phyloP scores from a whole-genome alignment of 2,797 vertebrate species.

The Chloroceryle amazona region DNA sequence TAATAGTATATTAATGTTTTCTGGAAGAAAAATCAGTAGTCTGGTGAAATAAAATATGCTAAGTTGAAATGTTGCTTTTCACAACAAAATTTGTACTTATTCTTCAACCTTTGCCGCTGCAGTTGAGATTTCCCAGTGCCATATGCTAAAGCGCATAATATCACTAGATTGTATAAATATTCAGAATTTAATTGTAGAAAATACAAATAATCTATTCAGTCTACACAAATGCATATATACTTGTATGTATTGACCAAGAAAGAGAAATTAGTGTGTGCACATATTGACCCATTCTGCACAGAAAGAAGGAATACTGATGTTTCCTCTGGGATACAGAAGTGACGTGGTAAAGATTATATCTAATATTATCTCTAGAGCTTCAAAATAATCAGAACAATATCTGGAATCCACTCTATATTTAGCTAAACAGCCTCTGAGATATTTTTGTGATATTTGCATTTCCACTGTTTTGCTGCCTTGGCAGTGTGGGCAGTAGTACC shows the following conservation, averaged over 20 bases:
- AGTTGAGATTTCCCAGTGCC: not conserved
- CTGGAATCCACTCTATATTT: not conserved
- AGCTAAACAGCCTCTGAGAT: not conserved
- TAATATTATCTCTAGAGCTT: not conserved
- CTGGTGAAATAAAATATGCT: not conserved
- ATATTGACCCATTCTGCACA: not conserved
- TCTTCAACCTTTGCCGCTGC: not conserved
- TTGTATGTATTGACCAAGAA: not conserved
- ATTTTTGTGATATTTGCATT: not conserved
- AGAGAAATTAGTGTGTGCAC: not conserved
- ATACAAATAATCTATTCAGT: not conserved
- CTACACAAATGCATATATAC: not conserved
- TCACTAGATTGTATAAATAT: not conserved
- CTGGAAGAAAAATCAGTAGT: not conserved
- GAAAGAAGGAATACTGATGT: not conserved
- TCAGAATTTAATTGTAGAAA: not conserved
- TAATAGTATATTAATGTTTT: not conserved
- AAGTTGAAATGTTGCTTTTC: not conserved
- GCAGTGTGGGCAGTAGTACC: rapidly evolving
- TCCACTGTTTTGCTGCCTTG: not conserved
- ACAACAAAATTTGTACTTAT: not conserved
- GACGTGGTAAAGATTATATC: not conserved
- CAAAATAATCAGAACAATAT: not conserved
- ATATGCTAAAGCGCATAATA: not conserved
- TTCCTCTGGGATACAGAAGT: not conserved